These are phyloP conservation scores for Nestor notabilis DNA, from an alignment of 2,113 vertebrate species.

Conservation along the genomic window DNA sequence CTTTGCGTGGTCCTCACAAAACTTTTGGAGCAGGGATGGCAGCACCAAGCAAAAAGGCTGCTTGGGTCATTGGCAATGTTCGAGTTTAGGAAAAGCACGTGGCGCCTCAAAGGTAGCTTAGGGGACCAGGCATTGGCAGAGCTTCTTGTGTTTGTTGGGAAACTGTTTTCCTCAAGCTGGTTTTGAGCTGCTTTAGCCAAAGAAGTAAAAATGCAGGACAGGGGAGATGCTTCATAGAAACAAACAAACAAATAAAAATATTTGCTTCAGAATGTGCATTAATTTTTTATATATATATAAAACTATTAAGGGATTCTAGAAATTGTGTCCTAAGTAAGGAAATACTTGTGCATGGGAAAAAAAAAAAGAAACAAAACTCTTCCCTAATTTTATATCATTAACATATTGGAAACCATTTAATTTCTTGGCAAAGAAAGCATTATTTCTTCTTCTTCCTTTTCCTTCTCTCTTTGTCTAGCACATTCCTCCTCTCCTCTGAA, in stretches of 20 bases:
- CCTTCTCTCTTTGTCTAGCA: background rate
- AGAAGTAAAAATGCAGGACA: background rate
- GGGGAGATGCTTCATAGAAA: background rate
- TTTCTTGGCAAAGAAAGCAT: background rate
- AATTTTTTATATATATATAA: background rate
- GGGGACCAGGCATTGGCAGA: background rate
- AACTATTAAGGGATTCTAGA: background rate
- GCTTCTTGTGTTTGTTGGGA: background rate
- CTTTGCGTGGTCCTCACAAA: background rate
- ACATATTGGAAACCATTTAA: rapidly evolving
- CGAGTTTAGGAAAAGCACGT: background rate
- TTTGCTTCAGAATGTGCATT: background rate
- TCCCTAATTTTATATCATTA: background rate
- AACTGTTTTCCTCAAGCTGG: background rate
- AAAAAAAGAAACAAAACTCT: background rate
- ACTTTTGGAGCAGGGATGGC: background rate
- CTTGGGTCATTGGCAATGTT: background rate
- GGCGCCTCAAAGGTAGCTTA: rapidly evolving
- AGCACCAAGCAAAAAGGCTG: background rate
- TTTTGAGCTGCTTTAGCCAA: background rate
- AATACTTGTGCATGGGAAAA: background rate
- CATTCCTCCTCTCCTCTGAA: background rate
- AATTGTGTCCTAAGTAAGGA: background rate
- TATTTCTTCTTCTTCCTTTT: background rate
- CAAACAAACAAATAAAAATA: background rate